These are phyloP conservation scores for Caenorhabditis uteleia DNA, from an alignment of 2,888 invertebrate species.

Conservation along the genomic window DNA sequence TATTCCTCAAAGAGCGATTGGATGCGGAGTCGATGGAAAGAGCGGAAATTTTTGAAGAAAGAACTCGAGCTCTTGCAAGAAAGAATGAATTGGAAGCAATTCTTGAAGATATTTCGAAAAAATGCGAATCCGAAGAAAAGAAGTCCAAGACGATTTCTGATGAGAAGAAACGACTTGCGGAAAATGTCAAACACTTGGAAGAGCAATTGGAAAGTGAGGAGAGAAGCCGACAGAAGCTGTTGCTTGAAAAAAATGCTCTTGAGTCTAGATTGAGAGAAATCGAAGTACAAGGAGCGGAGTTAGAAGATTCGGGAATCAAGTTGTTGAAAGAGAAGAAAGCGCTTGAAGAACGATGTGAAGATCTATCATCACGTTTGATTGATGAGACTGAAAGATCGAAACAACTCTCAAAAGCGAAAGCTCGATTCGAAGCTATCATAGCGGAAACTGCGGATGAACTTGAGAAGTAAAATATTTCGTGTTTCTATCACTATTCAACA, in stretches of 20 bases:
- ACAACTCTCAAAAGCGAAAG: constrained; percentile 78
- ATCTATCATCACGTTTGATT: constrained; percentile 87
- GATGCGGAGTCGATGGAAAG: constrained; percentile 87
- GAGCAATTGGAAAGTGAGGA: constrained; percentile 89
- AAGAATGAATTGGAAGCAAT: constrained; percentile 27
- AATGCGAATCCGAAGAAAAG: constrained; percentile 26
- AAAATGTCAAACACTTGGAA: constrained; percentile 64
- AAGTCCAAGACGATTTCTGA: constrained; percentile 83
- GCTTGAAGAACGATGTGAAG: constrained; percentile 88
- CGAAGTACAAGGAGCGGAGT: constrained; percentile 20
- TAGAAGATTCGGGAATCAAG: constrained; percentile 39
- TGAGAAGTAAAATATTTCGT: too few relatives aligned
- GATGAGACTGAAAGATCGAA: constrained; percentile 93
- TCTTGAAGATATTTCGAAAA: constrained; percentile 21
- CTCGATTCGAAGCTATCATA: constrained; percentile 79
- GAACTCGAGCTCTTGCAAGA: constrained; percentile 18
- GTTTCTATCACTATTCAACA: constrained; percentile 1
- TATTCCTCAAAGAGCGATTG: constrained; percentile 81
- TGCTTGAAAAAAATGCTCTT: constrained; percentile 93
- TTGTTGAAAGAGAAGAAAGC: constrained; percentile 90
- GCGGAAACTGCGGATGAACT: constrained; percentile 31
- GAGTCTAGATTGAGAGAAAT: constrained; percentile 81
- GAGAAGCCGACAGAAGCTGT: constrained; percentile 90
- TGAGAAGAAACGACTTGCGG: constrained; percentile 86
- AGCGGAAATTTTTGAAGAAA: constrained; percentile 87